Conservation (phyloP, 2,888 invertebrate genomes). For the Morinoia aosen region DNA sequence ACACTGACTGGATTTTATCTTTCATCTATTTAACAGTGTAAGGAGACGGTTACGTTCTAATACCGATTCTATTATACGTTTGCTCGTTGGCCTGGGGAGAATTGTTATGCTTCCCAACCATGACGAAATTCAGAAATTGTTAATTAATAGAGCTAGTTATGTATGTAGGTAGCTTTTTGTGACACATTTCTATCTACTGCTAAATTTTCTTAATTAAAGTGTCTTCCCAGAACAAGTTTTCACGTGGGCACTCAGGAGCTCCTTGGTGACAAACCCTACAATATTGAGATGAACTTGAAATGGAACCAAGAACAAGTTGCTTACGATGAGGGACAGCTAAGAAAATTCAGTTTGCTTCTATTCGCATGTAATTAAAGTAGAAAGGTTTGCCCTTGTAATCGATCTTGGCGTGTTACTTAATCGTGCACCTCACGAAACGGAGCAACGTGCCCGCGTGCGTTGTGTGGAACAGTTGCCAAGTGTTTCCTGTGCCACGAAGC, state of each 20-base stretch:
- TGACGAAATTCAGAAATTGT: background rate
- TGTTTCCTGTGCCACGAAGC: background rate
- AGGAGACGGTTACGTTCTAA: no score
- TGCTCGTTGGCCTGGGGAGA: background rate
- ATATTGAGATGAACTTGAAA: background rate
- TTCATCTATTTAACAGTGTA: no score
- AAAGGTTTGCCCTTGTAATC: background rate
- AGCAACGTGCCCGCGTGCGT: background rate
- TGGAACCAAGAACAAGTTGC: background rate
- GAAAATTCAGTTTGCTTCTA: background rate
- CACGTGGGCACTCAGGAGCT: background rate
- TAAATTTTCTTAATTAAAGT: background rate
- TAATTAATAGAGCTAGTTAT: background rate
- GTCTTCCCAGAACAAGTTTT: background rate
- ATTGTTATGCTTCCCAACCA: background rate
- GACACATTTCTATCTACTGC: background rate
- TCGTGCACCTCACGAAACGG: background rate
- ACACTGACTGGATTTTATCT: no score
- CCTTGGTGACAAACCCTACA: background rate
- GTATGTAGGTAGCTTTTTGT: no score
- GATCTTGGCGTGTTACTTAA: background rate
- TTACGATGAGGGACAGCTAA: background rate
- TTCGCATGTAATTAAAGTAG: background rate
- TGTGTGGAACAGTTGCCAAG: background rate
- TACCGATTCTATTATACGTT: no score